These are phyloP conservation scores for Caerostris extrusa DNA, from an alignment of 1,140 invertebrate genomes.

Conservation along the genomic window DNA sequence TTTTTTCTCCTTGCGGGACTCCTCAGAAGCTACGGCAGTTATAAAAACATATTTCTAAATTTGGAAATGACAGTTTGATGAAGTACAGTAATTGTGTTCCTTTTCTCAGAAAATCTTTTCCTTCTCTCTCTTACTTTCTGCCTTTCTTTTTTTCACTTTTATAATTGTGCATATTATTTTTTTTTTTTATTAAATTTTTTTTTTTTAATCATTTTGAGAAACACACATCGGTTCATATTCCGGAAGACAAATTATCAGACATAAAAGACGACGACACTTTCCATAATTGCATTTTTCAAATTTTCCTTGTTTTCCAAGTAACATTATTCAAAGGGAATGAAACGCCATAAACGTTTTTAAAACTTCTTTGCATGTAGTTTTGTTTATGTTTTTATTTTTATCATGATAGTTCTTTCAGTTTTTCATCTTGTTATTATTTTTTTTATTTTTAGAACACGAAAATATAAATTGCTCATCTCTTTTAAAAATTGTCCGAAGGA, in stretches of 20 bases:
- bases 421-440: no score
- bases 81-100: conserved; percentile 17
- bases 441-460: not conserved
- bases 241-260: conserved; percentile 13
- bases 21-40: not conserved
- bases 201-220: conserved; percentile 3
- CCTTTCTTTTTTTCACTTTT: not conserved
- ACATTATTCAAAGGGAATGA: conserved; percentile 20
- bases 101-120: not conserved
- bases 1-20: not conserved
- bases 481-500: conserved; percentile 37
- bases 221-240: conserved; percentile 13
- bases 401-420: no score
- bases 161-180: not conserved
- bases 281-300: conserved; percentile 28
- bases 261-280: conserved; percentile 34
- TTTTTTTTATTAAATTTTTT: no score
- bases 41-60: conserved; percentile 36
- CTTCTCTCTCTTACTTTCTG: not conserved
- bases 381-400: no score
- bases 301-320: not conserved
- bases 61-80: conserved; percentile 28
- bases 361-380: not conserved
- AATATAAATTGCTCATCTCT: conserved; percentile 41
- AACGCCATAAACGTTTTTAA: not conserved